A percentile compares a stretch with the other conserved stretches of the same genome.
phyloP scores from a whole-genome alignment of 2,113 vertebrate genomes.

The Gymnarchus niloticus region DNA sequence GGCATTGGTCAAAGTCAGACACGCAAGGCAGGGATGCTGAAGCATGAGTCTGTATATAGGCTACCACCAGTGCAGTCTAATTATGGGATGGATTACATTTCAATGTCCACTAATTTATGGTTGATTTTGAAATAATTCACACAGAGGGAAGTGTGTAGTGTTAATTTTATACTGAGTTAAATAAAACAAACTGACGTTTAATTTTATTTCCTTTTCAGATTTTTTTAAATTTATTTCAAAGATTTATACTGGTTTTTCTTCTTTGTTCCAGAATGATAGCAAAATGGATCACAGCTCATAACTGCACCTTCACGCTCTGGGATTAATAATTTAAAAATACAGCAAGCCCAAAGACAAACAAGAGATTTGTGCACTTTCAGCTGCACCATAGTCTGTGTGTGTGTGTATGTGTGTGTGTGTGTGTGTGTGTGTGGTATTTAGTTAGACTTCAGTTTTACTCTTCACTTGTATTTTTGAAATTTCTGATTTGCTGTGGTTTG shows the following conservation, averaged over 20 bases:
- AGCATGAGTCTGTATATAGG: background rate
- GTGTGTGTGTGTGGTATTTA: background rate
- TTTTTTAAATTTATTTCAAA: background rate
- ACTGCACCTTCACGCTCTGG: background rate
- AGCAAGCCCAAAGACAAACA: background rate
- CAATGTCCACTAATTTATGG: background rate
- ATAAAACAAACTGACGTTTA: background rate
- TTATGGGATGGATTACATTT: background rate
- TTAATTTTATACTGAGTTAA: background rate
- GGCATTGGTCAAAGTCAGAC: constrained; percentile 9
- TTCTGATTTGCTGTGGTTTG: background rate
- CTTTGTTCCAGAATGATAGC: background rate
- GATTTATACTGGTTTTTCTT: background rate
- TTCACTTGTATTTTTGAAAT: background rate
- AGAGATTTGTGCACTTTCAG: background rate
- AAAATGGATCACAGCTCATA: background rate
- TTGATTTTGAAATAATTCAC: background rate
- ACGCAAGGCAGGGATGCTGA: background rate
- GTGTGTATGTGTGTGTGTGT: background rate
- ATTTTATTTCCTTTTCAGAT: background rate
- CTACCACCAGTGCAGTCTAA: background rate
- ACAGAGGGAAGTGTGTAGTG: background rate
- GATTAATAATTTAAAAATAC: background rate
- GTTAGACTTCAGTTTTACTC: background rate
- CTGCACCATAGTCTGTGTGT: background rate